Base-by-base conservation (phyloP, 1,140 invertebrate species). In the Atta colombica region DNA sequence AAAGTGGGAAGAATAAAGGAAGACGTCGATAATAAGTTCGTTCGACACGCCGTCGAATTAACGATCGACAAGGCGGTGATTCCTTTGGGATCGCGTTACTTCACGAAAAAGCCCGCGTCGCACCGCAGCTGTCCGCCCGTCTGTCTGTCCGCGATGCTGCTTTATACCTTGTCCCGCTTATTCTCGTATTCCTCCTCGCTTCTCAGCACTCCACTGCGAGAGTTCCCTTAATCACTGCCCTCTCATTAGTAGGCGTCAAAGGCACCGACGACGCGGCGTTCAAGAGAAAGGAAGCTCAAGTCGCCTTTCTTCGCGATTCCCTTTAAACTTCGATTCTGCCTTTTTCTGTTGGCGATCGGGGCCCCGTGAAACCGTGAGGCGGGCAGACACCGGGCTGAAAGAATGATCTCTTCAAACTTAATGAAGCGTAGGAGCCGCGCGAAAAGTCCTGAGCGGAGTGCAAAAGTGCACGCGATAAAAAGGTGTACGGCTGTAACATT, bases 211-310 rank as follows among this genome's bases (percentile, higher is more conserved):
- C 12, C 80, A 28, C 25, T 31, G 65, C 55, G 65, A 77, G 81
- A 71, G 90, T 68, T 87, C 90, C 60, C 55, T 92, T 91, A 92
- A 92, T 92, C 87, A 91, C 81, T 60, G 80, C 80, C 81, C 77
- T 85, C 87, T 92, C 91, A 92, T 91, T 92, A 92, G 92, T 88
- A 91, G 89, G 89, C 89, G 91, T 92, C 90, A 92, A 92, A 87
- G 88, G 91, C 72, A 87, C 91, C 91, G 91, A 92, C 90, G 49
- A 85, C 82, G 86, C 35, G 89, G 77, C 81, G 77, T 69, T 69
- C 77, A 25, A 55, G 77, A 84, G 80, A 84, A 74, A 75, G 84
- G 82, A 68, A 88, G 89, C 71, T 65, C 87, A 84, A 81, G 65
- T 81, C 82, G 65, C 55, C 71, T 86, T 78, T 90, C 89, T 91